A percentile compares a stretch with the other conserved stretches of the same genome.
These are phyloP conservation scores for Nipponia nippon DNA, from an alignment of 2,113 vertebrate species.

Conservation along the genomic window DNA sequence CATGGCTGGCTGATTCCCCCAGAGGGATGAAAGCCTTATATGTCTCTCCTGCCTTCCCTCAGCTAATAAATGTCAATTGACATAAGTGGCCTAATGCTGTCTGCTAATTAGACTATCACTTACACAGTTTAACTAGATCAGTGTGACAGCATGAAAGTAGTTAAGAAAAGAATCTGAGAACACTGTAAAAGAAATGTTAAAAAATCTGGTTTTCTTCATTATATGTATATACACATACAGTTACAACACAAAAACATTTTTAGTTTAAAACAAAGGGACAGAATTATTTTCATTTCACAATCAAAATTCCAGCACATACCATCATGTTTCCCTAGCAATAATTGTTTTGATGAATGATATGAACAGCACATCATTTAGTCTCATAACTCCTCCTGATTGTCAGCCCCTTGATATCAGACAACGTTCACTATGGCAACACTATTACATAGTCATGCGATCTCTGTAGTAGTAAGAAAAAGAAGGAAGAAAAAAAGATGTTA, in stretches of 20 bases:
- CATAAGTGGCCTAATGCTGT: background rate
- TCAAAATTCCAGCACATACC: background rate
- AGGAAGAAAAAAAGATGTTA: rapidly evolving
- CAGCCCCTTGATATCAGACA: background rate
- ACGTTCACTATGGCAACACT: background rate
- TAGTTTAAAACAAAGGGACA: background rate
- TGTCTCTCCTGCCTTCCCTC: background rate
- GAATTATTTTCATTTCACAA: background rate
- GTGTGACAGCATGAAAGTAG: background rate
- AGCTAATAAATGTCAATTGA: slow-evolving; percentile 17
- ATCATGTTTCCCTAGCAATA: background rate
- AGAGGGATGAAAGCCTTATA: background rate
- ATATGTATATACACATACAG: rapidly evolving
- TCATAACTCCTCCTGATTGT: background rate
- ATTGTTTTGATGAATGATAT: background rate
- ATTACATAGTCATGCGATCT: background rate
- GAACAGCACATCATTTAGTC: background rate
- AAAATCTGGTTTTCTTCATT: background rate
- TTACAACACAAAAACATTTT: background rate
- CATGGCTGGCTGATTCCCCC: background rate
- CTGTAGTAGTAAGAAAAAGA: background rate
- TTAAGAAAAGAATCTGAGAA: background rate
- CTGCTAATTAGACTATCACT: slow-evolving; percentile 33
- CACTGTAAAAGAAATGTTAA: background rate
- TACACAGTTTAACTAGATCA: background rate